A percentile compares a stretch with the other conserved stretches of the same genome.
These are phyloP conservation scores for Dryobotodes eremita DNA, from an alignment of 2,888 invertebrate species.

Conservation along the genomic window DNA sequence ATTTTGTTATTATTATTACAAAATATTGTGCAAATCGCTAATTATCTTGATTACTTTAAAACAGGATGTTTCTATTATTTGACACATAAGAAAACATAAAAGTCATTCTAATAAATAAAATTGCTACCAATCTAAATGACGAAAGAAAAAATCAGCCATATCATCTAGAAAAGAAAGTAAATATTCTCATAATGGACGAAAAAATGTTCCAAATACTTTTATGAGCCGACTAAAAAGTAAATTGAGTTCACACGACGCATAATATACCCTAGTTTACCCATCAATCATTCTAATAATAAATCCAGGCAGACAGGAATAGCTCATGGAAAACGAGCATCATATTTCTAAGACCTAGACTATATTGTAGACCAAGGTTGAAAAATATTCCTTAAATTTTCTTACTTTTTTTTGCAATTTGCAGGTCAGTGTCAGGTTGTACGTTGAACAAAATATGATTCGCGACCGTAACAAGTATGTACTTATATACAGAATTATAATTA, in stretches of 20 bases:
- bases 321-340: slow-evolving; percentile 31
- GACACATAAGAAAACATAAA: slow-evolving; percentile 13
- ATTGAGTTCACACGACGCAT: slow-evolving; percentile 18
- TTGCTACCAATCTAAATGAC: background rate
- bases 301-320: slow-evolving; percentile 40
- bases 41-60: slow-evolving; percentile 15
- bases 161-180: slow-evolving; percentile 7
- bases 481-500: too few relatives aligned
- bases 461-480: too few relatives aligned
- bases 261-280: slow-evolving; percentile 38
- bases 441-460: too few relatives aligned
- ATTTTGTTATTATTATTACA: slow-evolving; percentile 28
- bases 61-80: slow-evolving; percentile 15
- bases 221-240: slow-evolving; percentile 26
- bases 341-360: slow-evolving; percentile 22
- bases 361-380: slow-evolving; percentile 42
- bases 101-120: background rate
- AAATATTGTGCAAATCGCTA: slow-evolving; percentile 42
- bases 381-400: slow-evolving; percentile 4
- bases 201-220: slow-evolving; percentile 5
- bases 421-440: too few relatives aligned
- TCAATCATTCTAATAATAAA: slow-evolving; percentile 58
- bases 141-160: background rate
- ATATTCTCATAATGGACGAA: background rate
- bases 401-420: too few relatives aligned